Conservation (phyloP, 2,113 vertebrate species). For the Phylloscopus whistleri region DNA sequence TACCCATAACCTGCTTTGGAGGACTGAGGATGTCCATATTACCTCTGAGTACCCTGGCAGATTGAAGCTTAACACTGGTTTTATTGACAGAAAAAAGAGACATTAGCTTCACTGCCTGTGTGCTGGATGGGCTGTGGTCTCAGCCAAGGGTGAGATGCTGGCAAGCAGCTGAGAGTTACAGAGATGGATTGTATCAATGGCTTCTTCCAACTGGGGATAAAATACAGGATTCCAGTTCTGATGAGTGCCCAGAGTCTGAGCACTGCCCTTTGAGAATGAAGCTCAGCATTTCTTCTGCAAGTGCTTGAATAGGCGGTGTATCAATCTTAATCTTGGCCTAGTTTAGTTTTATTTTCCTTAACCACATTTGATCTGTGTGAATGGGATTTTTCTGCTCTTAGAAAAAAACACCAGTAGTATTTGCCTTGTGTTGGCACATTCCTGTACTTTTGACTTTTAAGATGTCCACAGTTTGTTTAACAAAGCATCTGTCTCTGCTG, state of each 20-base stretch:
- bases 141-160: background rate
- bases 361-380: background rate
- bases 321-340: background rate
- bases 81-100: background rate
- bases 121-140: background rate
- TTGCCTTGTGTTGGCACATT: background rate
- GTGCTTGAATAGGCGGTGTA: background rate
- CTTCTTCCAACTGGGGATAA: background rate
- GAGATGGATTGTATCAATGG: background rate
- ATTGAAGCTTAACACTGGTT: background rate
- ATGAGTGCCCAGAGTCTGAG: background rate
- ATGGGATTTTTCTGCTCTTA: background rate
- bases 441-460: background rate
- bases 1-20: background rate
- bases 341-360: conserved; percentile 38
- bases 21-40: background rate
- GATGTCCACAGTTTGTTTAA: background rate
- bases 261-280: background rate
- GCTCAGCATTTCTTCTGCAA: background rate
- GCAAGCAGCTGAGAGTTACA: background rate
- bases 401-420: background rate
- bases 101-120: background rate
- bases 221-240: background rate
- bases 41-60: background rate
- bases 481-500: conserved; percentile 2